phyloP scores from a whole-genome alignment of 2,888 invertebrate genomes.

The Hydrotaea diabolus region DNA sequence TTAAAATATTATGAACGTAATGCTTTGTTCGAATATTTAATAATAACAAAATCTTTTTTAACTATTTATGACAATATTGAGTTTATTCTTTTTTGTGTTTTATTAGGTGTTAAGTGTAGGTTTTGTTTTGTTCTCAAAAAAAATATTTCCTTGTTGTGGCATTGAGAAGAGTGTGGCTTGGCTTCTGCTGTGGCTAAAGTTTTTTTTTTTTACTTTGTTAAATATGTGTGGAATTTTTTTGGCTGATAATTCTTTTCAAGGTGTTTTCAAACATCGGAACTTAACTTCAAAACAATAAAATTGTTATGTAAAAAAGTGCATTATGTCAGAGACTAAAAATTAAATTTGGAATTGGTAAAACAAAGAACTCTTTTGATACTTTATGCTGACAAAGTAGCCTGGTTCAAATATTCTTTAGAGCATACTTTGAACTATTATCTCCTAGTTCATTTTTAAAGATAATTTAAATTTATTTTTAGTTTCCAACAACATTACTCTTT shows the following conservation, averaged over 20 bases:
- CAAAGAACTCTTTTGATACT: too few species aligned
- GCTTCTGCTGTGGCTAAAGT: neutral
- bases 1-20: slow-evolving; percentile 1
- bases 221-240: slow-evolving; percentile 6
- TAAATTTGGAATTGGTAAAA: too few species aligned
- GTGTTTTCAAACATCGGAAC: slow-evolving; percentile 1
- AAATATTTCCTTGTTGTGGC: neutral
- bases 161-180: neutral
- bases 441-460: neutral
- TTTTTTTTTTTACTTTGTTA: neutral
- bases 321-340: neutral
- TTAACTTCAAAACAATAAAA: neutral
- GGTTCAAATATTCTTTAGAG: too few species aligned
- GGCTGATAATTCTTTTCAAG: too few species aligned
- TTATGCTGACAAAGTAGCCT: too few species aligned
- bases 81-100: neutral
- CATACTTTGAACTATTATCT: too few species aligned
- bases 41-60: slow-evolving; percentile 7
- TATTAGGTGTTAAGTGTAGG: slow-evolving; percentile 16
- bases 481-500: neutral
- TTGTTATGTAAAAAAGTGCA: neutral
- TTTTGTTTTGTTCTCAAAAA: neutral
- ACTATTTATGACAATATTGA: slow-evolving; percentile 17
- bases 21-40: slow-evolving; percentile 15
- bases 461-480: neutral